Percentiles rank a stretch among this genome's conserved stretches.
phyloP scores from a whole-genome alignment of 2,797 vertebrate species.

The Halcyon smyrnensis region DNA sequence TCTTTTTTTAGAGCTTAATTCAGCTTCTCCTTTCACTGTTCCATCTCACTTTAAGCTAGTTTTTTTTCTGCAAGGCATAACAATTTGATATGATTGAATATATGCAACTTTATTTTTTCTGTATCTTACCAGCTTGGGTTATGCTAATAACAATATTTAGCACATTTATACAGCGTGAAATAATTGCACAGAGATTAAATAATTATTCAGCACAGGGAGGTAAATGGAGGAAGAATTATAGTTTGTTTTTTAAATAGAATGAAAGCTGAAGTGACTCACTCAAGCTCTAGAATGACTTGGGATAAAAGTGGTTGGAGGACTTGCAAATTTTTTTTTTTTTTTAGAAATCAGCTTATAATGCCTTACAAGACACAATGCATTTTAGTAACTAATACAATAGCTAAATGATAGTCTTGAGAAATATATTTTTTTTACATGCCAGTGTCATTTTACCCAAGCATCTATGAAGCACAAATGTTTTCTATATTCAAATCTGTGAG shows the following conservation, averaged over 20 bases:
- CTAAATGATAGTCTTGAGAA: background rate
- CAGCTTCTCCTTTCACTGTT: background rate
- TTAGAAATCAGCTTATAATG: background rate
- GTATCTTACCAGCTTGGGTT: background rate
- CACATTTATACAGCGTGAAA: background rate
- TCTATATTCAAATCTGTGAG: background rate
- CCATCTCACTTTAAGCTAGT: background rate
- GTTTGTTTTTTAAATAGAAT: background rate
- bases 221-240: background rate
- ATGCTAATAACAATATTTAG: constrained; percentile 3
- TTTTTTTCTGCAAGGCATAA: background rate
- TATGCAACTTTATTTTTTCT: background rate
- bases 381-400: background rate
- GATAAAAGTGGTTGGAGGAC: background rate
- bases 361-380: background rate
- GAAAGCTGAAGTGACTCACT: background rate
- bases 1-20: background rate
- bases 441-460: background rate
- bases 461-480: background rate
- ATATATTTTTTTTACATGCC: background rate
- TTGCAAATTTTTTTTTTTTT: background rate
- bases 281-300: background rate
- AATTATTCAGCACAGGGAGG: background rate
- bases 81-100: background rate
- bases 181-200: background rate